These are phyloP conservation scores for Ichneumon xanthorius DNA, from an alignment of 2,888 invertebrate genomes.

Conservation along the genomic window DNA sequence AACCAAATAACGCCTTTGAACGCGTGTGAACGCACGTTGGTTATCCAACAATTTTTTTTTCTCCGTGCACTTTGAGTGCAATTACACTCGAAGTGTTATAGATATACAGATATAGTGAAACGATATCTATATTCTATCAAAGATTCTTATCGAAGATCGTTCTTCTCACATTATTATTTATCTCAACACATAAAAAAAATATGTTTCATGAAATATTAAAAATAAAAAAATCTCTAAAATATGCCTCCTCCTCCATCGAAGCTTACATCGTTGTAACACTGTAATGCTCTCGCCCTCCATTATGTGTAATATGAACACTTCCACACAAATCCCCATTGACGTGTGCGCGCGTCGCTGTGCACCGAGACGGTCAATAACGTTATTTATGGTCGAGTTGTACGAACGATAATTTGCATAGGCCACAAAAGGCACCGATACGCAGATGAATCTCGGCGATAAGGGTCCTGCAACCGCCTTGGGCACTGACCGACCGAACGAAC, in stretches of 20 bases:
- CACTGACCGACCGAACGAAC: slow-evolving; percentile 22
- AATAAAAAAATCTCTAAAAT: slow-evolving; percentile 42
- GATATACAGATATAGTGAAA: too few relatives aligned
- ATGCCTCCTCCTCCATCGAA: slow-evolving; percentile 18
- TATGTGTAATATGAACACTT: slow-evolving; percentile 65
- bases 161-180: too few relatives aligned
- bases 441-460: slow-evolving; percentile 80
- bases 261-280: slow-evolving; percentile 61
- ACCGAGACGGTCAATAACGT: slow-evolving; percentile 78
- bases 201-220: neutral
- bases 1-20: too few relatives aligned
- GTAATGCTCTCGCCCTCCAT: slow-evolving; percentile 60
- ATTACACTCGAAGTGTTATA: too few relatives aligned
- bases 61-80: too few relatives aligned
- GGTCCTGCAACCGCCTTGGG: slow-evolving; percentile 70
- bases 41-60: too few relatives aligned
- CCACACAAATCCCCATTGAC: slow-evolving; percentile 44
- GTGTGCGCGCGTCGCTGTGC: slow-evolving; percentile 60
- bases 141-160: too few relatives aligned
- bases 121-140: too few relatives aligned
- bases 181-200: neutral
- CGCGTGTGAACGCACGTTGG: too few relatives aligned
- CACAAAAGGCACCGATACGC: slow-evolving; percentile 80
- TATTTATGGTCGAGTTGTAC: slow-evolving; percentile 77
- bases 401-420: slow-evolving; percentile 81